Conservation (phyloP, 1,140 invertebrate genomes). For the Drosophila mayri region DNA sequence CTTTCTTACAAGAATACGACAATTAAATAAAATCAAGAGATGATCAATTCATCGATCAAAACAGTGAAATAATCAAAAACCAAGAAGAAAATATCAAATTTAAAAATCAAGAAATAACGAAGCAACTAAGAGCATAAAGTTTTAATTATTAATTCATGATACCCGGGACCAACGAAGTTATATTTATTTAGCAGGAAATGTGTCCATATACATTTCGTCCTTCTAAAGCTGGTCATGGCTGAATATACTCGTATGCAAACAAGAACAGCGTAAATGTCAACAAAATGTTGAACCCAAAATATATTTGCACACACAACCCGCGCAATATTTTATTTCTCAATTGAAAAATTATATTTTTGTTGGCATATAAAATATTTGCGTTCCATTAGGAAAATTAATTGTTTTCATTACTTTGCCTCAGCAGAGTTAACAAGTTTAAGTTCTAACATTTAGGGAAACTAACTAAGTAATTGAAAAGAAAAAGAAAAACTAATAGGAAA, state of each 20-base stretch:
- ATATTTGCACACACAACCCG: not conserved
- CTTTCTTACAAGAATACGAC: too few species aligned
- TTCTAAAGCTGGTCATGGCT: not conserved
- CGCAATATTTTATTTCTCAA: constrained; percentile 4
- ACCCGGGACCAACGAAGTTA: too few species aligned
- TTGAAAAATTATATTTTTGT: not conserved
- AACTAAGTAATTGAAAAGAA: too few species aligned
- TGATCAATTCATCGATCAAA: too few species aligned
- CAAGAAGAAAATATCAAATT: too few species aligned
- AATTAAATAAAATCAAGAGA: too few species aligned
- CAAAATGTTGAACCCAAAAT: not conserved
- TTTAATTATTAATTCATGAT: too few species aligned
- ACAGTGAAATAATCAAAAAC: too few species aligned
- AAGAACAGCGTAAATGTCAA: constrained; percentile 3
- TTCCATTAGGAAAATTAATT: constrained; percentile 28
- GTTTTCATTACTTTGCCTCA: constrained; percentile 11
- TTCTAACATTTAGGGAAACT: not conserved
- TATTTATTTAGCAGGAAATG: not conserved
- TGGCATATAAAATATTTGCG: constrained; percentile 5
- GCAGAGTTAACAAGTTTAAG: constrained; percentile 48
- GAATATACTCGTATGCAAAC: constrained; percentile 1
- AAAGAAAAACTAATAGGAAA: too few species aligned
- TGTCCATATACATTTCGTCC: too few species aligned
- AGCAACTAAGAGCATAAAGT: not conserved
- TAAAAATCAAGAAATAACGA: too few species aligned